Evolutionary conservation across 2,113 vertebrate genomes (phyloP).

Genomic region (Ailurus styani): DNA sequence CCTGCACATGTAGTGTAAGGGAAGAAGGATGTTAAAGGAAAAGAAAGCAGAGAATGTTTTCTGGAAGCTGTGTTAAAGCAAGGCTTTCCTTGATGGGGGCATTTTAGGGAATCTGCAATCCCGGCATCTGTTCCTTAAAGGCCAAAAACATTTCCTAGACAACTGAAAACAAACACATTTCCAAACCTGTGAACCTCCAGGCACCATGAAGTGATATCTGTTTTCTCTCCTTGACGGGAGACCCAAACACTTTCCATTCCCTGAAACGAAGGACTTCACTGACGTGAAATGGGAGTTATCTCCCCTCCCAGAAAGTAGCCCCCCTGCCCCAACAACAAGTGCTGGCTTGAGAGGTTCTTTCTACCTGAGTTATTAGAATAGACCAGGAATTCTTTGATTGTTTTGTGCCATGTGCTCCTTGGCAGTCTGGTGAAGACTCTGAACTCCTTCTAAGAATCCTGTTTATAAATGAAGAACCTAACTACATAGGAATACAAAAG

Average conservation of each 20-base stretch:
- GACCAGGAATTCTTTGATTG: background rate
- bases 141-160: background rate
- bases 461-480: conserved; percentile 10
- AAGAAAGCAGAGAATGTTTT: background rate
- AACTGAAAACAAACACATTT: conserved; percentile 17
- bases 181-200: background rate
- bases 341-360: background rate
- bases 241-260: background rate
- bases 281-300: background rate
- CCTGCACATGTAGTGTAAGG: background rate
- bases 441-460: background rate
- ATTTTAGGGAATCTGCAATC: background rate
- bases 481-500: background rate
- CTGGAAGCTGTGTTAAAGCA: background rate
- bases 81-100: background rate
- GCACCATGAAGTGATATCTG: background rate
- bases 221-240: background rate
- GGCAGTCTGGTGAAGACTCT: background rate
- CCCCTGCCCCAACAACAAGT: too few relatives aligned
- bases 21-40: background rate
- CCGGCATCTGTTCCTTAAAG: background rate
- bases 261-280: background rate
- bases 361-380: background rate
- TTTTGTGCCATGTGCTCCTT: background rate
- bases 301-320: background rate